Conservation (phyloP, 1,140 invertebrate genomes). For the Lucilia cuprina region DNA sequence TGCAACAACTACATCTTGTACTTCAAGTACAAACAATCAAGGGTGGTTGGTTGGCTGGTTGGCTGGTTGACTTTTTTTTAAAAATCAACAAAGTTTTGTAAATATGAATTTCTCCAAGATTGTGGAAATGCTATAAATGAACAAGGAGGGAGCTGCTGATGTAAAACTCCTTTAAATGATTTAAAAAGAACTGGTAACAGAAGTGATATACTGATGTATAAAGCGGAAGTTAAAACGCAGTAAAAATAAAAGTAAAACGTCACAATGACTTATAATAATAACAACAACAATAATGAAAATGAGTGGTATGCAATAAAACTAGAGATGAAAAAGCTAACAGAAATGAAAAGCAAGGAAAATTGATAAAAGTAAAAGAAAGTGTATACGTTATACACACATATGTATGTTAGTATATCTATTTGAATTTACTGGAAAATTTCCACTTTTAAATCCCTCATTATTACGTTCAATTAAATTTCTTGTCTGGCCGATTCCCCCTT, state of each 20-base stretch:
- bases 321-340: neutral
- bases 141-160: neutral
- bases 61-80: neutral
- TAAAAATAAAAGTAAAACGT: conserved; percentile 8
- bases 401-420: neutral
- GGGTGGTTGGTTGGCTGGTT: neutral
- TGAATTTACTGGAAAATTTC: neutral
- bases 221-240: conserved; percentile 6
- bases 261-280: neutral
- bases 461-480: neutral
- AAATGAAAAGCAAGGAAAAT: neutral
- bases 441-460: neutral
- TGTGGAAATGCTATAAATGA: too few relatives aligned
- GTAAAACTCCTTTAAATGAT: neutral
- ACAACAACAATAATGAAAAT: neutral
- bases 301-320: neutral
- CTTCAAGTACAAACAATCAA: neutral
- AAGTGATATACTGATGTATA: neutral
- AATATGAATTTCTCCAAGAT: too few relatives aligned
- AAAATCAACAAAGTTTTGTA: too few relatives aligned
- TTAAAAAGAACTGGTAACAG: too few relatives aligned
- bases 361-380: neutral
- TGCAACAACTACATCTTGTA: neutral
- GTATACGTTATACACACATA: neutral
- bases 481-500: neutral